A percentile compares a stretch with the other conserved stretches of the same genome.
Evolutionary conservation across 1,140 invertebrate species (phyloP).

Genomic region (Limonius californicus): DNA sequence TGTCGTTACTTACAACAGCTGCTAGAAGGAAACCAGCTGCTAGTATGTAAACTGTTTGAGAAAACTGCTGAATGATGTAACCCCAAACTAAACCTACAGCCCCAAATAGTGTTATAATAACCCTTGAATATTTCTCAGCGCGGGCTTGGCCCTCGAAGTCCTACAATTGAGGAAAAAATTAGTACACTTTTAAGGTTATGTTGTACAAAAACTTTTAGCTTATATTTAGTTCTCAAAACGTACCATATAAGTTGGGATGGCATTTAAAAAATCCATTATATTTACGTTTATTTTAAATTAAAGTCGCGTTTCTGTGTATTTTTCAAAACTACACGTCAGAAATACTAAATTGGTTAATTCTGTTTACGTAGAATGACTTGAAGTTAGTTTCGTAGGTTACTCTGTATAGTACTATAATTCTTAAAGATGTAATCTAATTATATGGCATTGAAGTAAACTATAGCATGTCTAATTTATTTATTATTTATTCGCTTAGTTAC

Average conservation of each 20-base stretch:
- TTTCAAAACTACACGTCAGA: too few species aligned
- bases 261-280: slow-evolving; percentile 45
- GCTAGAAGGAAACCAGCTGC: slow-evolving; percentile 85
- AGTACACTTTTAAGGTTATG: slow-evolving; percentile 15
- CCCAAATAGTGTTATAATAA: slow-evolving; percentile 86
- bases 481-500: too few species aligned
- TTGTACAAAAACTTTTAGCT: background rate
- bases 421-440: too few species aligned
- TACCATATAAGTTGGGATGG: slow-evolving; percentile 61
- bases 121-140: slow-evolving; percentile 82
- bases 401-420: too few species aligned
- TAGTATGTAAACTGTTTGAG: slow-evolving; percentile 90
- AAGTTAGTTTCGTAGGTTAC: too few species aligned
- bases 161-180: slow-evolving; percentile 48
- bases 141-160: slow-evolving; percentile 89
- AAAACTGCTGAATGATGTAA: slow-evolving; percentile 93
- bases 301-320: too few species aligned
- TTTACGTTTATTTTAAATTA: too few species aligned
- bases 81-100: slow-evolving; percentile 86
- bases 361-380: too few species aligned
- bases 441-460: too few species aligned
- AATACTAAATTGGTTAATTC: too few species aligned
- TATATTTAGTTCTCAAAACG: slow-evolving; percentile 19
- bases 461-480: too few species aligned
- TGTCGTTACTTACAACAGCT: slow-evolving; percentile 67